A percentile compares a stretch with the other conserved stretches of the same genome.
Conservation (phyloP, 2,797 vertebrate genomes). For the Amblyopsis hoosieri region DNA sequence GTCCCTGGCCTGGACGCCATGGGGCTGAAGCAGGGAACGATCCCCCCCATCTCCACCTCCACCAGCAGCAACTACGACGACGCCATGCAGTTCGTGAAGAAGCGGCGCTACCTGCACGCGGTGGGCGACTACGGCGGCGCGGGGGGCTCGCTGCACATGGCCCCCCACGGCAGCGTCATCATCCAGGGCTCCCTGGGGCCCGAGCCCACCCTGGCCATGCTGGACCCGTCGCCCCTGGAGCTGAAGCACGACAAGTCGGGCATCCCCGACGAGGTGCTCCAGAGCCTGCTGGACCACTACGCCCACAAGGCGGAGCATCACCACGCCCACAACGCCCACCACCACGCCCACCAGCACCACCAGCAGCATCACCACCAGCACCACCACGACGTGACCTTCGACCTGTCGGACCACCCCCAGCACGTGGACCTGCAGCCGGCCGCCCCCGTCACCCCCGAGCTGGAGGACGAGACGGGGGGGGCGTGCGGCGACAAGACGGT, state of each 20-base stretch:
- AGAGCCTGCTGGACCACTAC: conserved; percentile 97
- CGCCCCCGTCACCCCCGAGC: conserved; percentile 86
- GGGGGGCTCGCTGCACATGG: conserved; percentile 87
- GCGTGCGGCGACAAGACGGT: conserved; percentile 86
- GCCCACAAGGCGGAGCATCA: conserved; percentile 79
- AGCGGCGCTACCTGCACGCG: conserved; percentile 94
- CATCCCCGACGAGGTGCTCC: conserved; percentile 97
- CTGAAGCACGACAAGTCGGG: conserved; percentile 97
- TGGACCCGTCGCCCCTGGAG: conserved; percentile 92
- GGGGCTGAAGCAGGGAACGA: conserved; percentile 62
- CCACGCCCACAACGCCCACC: too few relatives aligned
- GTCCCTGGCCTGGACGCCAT: conserved; percentile 83
- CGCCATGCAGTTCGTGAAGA: conserved; percentile 99
- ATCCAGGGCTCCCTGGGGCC: conserved; percentile 93
- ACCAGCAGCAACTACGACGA: conserved; percentile 97
- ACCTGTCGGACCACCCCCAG: conserved; percentile 86
- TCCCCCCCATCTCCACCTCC: conserved; percentile 33
- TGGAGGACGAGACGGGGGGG: conserved; percentile 81
- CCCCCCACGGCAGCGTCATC: conserved; percentile 85
- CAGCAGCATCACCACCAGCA: conserved; percentile 47
- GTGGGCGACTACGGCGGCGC: conserved; percentile 90
- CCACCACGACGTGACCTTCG: conserved; percentile 93
- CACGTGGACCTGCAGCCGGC: conserved; percentile 93
- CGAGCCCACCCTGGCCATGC: conserved; percentile 87
- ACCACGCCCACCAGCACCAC: too few relatives aligned